Evolutionary conservation across 2,797 vertebrate genomes (phyloP).

Genomic region (Rhabdophis nuchalis): DNA sequence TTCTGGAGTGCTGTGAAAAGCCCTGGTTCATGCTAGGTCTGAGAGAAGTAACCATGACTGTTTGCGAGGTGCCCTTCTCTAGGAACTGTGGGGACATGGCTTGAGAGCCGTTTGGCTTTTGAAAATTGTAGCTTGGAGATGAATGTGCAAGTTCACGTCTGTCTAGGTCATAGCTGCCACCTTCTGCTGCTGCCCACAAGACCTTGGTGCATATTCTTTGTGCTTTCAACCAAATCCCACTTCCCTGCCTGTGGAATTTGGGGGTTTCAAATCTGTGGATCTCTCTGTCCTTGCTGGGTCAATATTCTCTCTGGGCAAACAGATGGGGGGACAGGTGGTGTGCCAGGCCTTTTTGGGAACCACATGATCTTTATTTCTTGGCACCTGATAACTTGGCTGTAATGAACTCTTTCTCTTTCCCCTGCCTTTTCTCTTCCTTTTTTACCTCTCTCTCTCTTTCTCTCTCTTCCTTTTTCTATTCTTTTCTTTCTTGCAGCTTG

Average conservation of each 20-base stretch:
- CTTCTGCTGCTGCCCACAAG: neutral
- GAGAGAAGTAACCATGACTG: neutral
- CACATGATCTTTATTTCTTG: neutral
- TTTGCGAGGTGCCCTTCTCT: neutral
- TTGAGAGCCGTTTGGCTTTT: neutral
- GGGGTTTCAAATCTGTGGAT: neutral
- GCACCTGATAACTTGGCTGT: slow-evolving; percentile 62
- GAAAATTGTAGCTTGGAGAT: too few species aligned
- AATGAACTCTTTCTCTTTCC: slow-evolving; percentile 72
- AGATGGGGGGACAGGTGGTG: neutral
- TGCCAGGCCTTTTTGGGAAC: neutral
- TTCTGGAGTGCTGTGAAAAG: neutral
- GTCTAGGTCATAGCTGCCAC: neutral
- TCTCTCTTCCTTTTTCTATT: slow-evolving; percentile 61
- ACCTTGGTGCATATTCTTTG: too few species aligned
- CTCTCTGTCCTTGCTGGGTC: slow-evolving; percentile 21
- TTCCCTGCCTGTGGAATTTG: neutral
- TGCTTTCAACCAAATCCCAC: neutral
- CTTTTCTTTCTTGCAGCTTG: slow-evolving; percentile 88
- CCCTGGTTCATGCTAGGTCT: neutral
- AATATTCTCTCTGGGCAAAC: slow-evolving; percentile 6
- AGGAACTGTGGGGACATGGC: neutral
- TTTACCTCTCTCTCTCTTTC: slow-evolving; percentile 63
- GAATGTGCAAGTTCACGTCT: too few species aligned
- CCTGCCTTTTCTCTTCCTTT: slow-evolving; percentile 62